Evolutionary conservation across 2,888 invertebrate species (phyloP), one percentile per base, ranked within the genome.

Genomic region (Dione juno): DNA sequence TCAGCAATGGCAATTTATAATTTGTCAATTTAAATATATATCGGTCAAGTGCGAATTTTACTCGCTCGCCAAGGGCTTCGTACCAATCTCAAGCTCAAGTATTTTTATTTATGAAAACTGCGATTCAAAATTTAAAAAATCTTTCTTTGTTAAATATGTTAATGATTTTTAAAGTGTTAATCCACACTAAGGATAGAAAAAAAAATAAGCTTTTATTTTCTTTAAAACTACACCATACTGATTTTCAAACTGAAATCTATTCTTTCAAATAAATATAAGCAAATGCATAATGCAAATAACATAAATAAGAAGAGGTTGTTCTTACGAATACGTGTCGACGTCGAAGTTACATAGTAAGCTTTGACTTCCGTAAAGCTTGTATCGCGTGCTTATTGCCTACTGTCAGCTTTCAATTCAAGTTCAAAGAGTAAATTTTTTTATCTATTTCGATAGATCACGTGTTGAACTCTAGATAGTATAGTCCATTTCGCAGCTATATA

Each of bases 341-440:
- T 9, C 21, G 14, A 41, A 43, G 21, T 43, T 21, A 14, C 14
- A 21, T 21, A 41, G 19, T 21, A 14, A 21, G 58, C 16, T 14
- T 21, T 21, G 43, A 59, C 41, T 43, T 59, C 43, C 14, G 14
- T 43, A 43, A 43, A 21, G 41, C 14, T 21, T 43, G 21, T n/a
- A 21, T 59, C 59, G 43, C 43, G 43, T 28, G 59, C 14, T 21
- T n/a, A 59, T 41, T 14, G 21, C 41, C 58, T 13, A 59, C 43
- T 41, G 57, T 57, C 13, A 40, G 37, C 6, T 16, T 57, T 37
- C 37, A 40, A 37, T 40, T 37, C 10, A 11, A n/a, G 37, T 16
- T 11, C 3, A 28, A 28, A 5, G 28, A 28, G 37, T 57, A 16
- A n/a, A 57, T 37, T 57, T 16, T 37, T 37, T 1, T 28, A 37